These are phyloP conservation scores for Zoroaster sp. DNA, from an alignment of 53 echinoderm and acorn worm genomes.

Conservation along the genomic window DNA sequence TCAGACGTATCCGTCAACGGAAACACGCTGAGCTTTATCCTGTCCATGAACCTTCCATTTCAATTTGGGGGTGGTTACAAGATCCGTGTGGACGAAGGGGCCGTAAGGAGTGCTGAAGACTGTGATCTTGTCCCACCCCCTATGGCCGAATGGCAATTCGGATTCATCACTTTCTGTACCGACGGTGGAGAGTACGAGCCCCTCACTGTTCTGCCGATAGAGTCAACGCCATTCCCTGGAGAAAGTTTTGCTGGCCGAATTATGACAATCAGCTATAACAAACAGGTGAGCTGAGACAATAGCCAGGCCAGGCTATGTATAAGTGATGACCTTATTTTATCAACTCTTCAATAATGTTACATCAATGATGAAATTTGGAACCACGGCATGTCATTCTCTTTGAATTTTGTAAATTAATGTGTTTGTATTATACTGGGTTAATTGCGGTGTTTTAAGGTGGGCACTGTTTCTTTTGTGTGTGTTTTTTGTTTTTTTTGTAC, in stretches of 20 bases:
- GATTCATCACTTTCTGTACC: slow-evolving; percentile 41
- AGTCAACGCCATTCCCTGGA: slow-evolving; percentile 1
- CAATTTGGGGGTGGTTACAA: slow-evolving; percentile 36
- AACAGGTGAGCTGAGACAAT: slow-evolving; percentile 25
- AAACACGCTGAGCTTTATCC: slow-evolving; percentile 37
- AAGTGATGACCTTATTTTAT: too few relatives aligned
- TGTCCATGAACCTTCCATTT: slow-evolving; percentile 21
- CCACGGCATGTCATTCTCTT: too few relatives aligned
- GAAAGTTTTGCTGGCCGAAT: slow-evolving; percentile 18
- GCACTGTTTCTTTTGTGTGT: too few relatives aligned
- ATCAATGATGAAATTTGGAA: too few relatives aligned
- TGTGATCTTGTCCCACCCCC: slow-evolving; percentile 38
- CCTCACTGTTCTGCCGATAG: slow-evolving; percentile 8
- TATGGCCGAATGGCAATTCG: slow-evolving; percentile 41
- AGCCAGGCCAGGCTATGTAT: too few relatives aligned
- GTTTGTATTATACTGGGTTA: too few relatives aligned
- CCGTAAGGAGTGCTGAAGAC: slow-evolving; percentile 19
- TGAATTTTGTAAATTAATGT: too few relatives aligned
- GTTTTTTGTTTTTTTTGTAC: too few relatives aligned
- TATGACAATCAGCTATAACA: slow-evolving; percentile 28
- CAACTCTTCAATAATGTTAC: too few relatives aligned
- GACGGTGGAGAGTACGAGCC: background rate
- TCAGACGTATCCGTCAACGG: background rate
- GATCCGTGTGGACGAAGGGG: slow-evolving; percentile 46
- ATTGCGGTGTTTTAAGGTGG: too few relatives aligned